Evolutionary conservation across 2,113 vertebrate species (phyloP).

Genomic region (Rhadina sibilatrix): DNA sequence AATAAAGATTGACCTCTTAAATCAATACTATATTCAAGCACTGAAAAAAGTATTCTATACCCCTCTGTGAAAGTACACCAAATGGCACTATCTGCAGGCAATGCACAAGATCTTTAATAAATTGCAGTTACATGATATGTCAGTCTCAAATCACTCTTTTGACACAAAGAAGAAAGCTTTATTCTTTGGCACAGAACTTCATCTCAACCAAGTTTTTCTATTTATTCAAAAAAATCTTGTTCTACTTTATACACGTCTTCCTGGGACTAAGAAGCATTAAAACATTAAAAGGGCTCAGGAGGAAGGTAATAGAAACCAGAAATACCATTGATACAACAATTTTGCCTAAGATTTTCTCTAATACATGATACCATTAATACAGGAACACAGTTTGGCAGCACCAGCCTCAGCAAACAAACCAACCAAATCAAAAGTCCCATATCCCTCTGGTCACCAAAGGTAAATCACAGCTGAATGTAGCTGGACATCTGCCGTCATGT

Average conservation of each 20-base stretch:
- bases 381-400: neutral
- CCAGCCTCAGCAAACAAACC: neutral
- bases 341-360: neutral
- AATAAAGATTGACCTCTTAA: neutral
- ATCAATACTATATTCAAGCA: neutral
- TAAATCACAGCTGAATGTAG: neutral
- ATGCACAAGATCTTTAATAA: neutral
- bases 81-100: neutral
- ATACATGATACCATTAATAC: neutral
- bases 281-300: neutral
- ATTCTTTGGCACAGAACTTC: neutral
- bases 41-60: neutral
- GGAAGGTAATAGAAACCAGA: neutral
- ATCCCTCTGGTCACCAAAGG: neutral
- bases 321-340: neutral
- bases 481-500: neutral
- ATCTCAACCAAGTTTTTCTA: neutral
- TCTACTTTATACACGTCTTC: neutral
- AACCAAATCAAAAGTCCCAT: neutral
- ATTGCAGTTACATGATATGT: neutral
- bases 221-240: neutral
- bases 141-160: neutral
- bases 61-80: neutral
- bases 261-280: neutral
- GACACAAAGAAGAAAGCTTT: neutral